Evolutionary conservation across 1,140 invertebrate species (phyloP).

Genomic region (Drosophila oshimai): DNA sequence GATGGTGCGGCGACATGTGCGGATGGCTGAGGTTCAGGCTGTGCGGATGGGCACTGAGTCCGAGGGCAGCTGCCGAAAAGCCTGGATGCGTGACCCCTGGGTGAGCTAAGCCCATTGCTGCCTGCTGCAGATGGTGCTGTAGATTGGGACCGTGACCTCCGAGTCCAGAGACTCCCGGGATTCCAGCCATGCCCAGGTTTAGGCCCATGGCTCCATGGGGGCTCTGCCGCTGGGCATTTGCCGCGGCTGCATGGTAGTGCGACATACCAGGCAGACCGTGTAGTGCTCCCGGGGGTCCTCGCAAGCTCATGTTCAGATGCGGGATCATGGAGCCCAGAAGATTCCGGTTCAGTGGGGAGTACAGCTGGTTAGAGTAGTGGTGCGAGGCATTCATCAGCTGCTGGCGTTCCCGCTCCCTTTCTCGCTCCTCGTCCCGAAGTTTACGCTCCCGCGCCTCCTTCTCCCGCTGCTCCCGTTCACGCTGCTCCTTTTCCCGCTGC

Average conservation of each 20-base stretch:
- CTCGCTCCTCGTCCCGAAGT: constrained; percentile 57
- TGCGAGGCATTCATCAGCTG: constrained; percentile 72
- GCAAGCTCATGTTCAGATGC: constrained; percentile 66
- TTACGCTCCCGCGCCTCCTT: constrained; percentile 65
- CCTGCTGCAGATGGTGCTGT: constrained; percentile 75
- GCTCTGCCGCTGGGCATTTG: constrained; percentile 74
- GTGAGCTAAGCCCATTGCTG: constrained; percentile 64
- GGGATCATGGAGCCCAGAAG: constrained; percentile 76
- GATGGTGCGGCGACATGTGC: constrained; percentile 79
- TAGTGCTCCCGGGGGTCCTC: constrained; percentile 60
- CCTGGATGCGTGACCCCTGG: constrained; percentile 68
- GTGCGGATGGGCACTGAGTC: constrained; percentile 69
- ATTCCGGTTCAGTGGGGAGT: constrained; percentile 73
- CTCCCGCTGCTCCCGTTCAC: constrained; percentile 66
- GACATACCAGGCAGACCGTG: constrained; percentile 72
- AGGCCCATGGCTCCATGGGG: constrained; percentile 72
- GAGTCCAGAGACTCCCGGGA: constrained; percentile 29
- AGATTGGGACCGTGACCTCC: constrained; percentile 69
- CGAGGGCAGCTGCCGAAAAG: constrained; percentile 70
- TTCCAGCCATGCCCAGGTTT: constrained; percentile 66
- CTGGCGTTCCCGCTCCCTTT: constrained; percentile 71
- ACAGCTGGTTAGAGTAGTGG: constrained; percentile 78
- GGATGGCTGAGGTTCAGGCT: constrained; percentile 76
- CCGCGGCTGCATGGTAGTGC: constrained; percentile 74
- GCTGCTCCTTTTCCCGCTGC: constrained; percentile 69